Percentiles rank a stretch among this genome's conserved stretches.
phyloP scores from a whole-genome alignment of 2,113 vertebrate species.

The Oncorhynchus tshawytscha region DNA sequence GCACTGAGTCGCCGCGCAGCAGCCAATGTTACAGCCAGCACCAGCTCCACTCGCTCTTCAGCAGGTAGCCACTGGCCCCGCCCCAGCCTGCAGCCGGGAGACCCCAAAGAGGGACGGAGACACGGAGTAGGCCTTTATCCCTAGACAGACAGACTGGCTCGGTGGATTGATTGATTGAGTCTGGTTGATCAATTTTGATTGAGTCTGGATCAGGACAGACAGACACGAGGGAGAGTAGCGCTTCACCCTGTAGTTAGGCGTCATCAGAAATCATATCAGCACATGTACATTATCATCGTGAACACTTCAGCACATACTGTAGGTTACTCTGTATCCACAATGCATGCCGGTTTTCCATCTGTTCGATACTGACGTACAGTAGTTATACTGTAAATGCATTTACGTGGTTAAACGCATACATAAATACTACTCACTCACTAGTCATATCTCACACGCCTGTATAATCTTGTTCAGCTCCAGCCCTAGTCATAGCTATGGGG shows the following conservation, averaged over 20 bases:
- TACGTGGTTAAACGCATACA: not conserved
- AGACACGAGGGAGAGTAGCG: constrained; percentile 43
- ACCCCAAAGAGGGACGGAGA: constrained; percentile 6
- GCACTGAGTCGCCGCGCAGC: constrained; percentile 90
- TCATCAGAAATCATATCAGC: constrained; percentile 16
- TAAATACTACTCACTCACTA: not conserved
- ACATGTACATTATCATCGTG: constrained; percentile 7
- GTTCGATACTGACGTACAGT: not conserved
- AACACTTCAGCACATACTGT: not conserved
- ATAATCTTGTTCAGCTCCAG: constrained; percentile 12
- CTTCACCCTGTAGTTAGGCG: constrained; percentile 42
- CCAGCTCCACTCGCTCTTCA: constrained; percentile 92
- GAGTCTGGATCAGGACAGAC: constrained; percentile 30
- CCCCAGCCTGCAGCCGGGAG: constrained; percentile 1
- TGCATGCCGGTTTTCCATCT: not conserved
- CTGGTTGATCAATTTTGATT: constrained; percentile 22
- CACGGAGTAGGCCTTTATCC: constrained; percentile 22
- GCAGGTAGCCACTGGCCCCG: constrained; percentile 79
- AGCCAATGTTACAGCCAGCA: constrained; percentile 88
- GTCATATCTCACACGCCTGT: not conserved
- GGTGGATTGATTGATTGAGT: constrained; percentile 10
- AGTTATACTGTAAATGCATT: not conserved
- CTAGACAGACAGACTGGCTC: constrained; percentile 14
- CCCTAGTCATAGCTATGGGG: constrained; percentile 42
- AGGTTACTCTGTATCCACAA: not conserved